A percentile compares a stretch with the other conserved stretches of the same genome.
These are phyloP conservation scores for Fundulus diaphanus DNA, from an alignment of 2,797 vertebrate species.

Conservation along the genomic window DNA sequence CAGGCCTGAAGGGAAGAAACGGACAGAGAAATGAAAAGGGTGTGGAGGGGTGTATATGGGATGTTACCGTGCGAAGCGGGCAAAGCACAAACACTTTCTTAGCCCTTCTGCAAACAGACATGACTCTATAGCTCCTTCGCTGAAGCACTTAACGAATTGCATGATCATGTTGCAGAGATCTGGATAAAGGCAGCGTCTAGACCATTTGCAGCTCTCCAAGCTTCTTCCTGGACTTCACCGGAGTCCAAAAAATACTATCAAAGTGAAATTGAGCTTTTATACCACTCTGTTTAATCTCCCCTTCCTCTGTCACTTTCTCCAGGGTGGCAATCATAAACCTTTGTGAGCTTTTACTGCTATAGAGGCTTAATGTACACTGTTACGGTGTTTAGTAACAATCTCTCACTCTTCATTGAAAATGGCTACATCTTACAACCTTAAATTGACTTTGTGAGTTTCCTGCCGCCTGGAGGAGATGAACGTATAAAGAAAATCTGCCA, in stretches of 20 bases:
- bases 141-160: conserved; percentile 4
- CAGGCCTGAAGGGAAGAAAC: conserved; percentile 81
- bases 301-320: not conserved
- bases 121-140: conserved; percentile 38
- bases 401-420: not conserved
- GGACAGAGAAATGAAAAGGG: conserved; percentile 22
- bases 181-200: not conserved
- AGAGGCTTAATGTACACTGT: too few relatives aligned
- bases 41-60: not conserved
- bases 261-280: not conserved
- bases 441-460: not conserved
- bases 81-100: conserved; percentile 64
- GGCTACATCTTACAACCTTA: not conserved
- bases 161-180: not conserved
- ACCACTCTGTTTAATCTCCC: not conserved
- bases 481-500: conserved; percentile 8
- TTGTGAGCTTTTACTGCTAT: not conserved
- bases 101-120: conserved; percentile 44
- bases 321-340: not conserved
- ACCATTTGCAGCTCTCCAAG: conserved; percentile 10
- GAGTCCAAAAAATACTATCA: not conserved
- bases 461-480: not conserved
- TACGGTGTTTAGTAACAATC: not conserved
- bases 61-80: conserved; percentile 46
- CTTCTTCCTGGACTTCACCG: not conserved